A percentile compares a stretch with the other conserved stretches of the same genome.
Conservation (phyloP, 1,140 invertebrate species). For the Heterodera carotae region DNA sequence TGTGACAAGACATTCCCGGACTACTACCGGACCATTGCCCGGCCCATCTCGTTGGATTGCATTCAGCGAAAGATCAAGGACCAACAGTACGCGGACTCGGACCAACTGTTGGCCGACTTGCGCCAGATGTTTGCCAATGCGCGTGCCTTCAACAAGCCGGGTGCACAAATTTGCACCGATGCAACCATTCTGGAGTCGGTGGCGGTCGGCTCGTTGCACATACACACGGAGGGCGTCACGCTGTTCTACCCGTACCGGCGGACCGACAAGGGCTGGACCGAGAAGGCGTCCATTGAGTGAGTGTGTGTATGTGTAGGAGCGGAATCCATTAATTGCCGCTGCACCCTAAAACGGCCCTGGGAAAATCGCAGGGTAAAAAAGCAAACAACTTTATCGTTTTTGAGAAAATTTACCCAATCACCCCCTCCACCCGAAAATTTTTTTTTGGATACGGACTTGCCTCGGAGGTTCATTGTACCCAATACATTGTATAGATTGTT, state of each 20-base stretch:
- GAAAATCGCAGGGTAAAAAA: no score
- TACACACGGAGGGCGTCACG: constrained; percentile 40
- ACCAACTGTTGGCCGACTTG: constrained; percentile 86
- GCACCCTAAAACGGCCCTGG: no score
- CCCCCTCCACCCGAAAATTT: no score
- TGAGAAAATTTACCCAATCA: not conserved
- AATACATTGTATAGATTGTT: no score
- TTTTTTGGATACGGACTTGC: no score
- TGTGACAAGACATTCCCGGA: constrained; percentile 89
- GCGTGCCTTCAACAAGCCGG: constrained; percentile 90
- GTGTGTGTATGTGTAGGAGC: no score
- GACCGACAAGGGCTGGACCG: constrained; percentile 37
- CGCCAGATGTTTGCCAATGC: constrained; percentile 90
- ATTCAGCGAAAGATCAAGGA: constrained; percentile 85
- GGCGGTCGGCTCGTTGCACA: constrained; percentile 37
- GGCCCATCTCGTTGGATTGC: constrained; percentile 92
- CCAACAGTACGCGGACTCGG: constrained; percentile 76
- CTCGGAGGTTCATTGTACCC: no score
- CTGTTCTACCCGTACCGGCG: constrained; percentile 33
- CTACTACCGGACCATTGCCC: constrained; percentile 95
- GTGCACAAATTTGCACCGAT: constrained; percentile 87
- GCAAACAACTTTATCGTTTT: not conserved
- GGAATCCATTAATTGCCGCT: no score
- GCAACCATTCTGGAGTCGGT: constrained; percentile 47
- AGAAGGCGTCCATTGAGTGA: constrained; percentile 22